Evolutionary conservation across 2,797 vertebrate genomes (phyloP).

Genomic region (Hyperoplus immaculatus): DNA sequence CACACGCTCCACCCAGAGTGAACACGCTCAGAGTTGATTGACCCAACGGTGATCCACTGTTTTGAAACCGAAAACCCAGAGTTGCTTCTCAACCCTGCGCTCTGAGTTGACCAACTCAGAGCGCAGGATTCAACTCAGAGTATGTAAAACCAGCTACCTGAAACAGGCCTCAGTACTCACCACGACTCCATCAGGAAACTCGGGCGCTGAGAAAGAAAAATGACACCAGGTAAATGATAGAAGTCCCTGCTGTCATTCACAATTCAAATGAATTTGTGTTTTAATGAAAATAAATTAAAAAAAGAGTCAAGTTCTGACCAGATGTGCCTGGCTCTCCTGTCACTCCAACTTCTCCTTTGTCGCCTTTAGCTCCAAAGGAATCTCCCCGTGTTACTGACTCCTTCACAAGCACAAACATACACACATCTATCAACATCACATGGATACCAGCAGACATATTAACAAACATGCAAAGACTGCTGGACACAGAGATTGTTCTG

Average conservation of each 20-base stretch:
- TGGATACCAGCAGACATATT: not conserved
- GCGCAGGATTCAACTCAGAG: too few species aligned
- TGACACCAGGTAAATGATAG: not conserved
- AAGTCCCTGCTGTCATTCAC: not conserved
- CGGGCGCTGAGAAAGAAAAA: slow-evolving; percentile 33
- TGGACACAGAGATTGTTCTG: not conserved
- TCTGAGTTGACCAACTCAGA: too few species aligned
- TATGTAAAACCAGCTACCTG: too few species aligned
- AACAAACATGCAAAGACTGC: not conserved
- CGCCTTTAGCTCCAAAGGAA: slow-evolving; percentile 85
- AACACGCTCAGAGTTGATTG: too few species aligned
- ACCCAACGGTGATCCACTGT: too few species aligned
- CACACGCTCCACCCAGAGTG: too few species aligned
- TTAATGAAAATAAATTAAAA: not conserved
- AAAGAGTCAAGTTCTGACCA: slow-evolving; percentile 75
- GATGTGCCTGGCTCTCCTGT: slow-evolving; percentile 89
- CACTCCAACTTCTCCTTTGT: slow-evolving; percentile 90
- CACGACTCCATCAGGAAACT: slow-evolving; percentile 49
- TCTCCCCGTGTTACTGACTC: slow-evolving; percentile 69
- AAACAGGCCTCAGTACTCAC: slow-evolving; percentile 52
- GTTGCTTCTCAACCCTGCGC: too few species aligned
- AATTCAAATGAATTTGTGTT: not conserved
- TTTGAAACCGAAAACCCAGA: too few species aligned
- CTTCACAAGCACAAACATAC: slow-evolving; percentile 54
- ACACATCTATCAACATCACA: slow-evolving; percentile 13